Percentiles rank a stretch among this genome's conserved stretches.
Evolutionary conservation across 2,113 vertebrate genomes (phyloP).

Genomic region (Sciurus niger): DNA sequence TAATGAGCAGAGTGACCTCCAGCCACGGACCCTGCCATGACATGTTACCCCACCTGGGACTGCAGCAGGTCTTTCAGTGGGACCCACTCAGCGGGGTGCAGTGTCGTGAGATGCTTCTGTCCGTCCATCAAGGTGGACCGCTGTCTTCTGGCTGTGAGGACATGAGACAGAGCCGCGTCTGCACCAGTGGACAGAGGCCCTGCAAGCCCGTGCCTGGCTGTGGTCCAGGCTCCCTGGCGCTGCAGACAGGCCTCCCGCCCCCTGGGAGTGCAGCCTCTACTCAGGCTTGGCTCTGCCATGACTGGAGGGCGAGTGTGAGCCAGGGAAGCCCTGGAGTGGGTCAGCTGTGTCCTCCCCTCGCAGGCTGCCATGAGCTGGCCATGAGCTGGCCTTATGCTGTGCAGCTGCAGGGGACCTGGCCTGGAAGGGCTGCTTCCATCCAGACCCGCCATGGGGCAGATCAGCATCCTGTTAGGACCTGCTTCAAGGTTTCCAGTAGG

Average conservation of each 20-base stretch:
- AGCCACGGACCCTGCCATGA: neutral
- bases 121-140: too few species aligned
- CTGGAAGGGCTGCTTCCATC: neutral
- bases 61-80: neutral
- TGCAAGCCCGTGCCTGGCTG: rapidly evolving
- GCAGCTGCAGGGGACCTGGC: neutral
- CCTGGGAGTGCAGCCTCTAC: neutral
- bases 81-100: neutral
- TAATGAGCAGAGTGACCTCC: rapidly evolving
- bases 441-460: too few species aligned
- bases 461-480: neutral
- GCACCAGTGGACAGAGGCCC: neutral
- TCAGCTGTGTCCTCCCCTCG: neutral
- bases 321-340: rapidly evolving
- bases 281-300: neutral
- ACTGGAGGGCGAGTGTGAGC: neutral
- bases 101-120: neutral
- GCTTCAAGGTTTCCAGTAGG: too few species aligned
- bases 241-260: neutral
- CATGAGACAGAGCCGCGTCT: too few species aligned
- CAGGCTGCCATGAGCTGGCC: neutral
- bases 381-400: too few species aligned
- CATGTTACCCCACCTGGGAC: neutral
- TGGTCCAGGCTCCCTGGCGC: neutral
- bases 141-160: neutral